Base-by-base conservation (phyloP, 2,113 vertebrate species). In the Gobiocypris rarus region DNA sequence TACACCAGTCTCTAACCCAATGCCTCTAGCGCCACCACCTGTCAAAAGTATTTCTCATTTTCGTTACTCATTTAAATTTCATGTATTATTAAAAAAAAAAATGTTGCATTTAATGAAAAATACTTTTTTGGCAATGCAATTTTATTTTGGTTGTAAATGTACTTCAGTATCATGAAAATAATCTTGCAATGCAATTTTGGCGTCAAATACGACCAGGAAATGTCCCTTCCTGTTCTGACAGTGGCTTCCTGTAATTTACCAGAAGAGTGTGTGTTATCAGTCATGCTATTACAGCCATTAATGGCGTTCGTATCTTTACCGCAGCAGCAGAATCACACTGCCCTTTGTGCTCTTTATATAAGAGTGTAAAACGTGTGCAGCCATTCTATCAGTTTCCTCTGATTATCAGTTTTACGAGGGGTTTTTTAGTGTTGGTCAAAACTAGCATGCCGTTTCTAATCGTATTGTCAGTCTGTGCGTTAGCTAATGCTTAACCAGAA, bases 311-410 rank as follows among this genome's bases (percentile, higher is more conserved):
- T 24, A 43, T 43, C 22, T 71, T 71, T 71, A 71, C 38, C 24
- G 69, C 34, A 19, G 17, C 43, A 45, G 43, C 43, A 45, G 14
- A 41, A 70, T 70, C 65, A 41, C 34, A 2, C 69, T 45, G 69
- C 38, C 69, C 69, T 71, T 71, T 71, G 69, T 43, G 22, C 69
- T 71, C 22, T 43, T 71, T 14, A 45, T 71, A 71, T 38, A 22
- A 38, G 2, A 38, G 65, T 69, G 65, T 10, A 22, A 22, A 38
- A 69, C 17, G 22, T 5, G 17, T 17, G 15, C 10, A 43, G 38
- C 4, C 1, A 43, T 43, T 13, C 1, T n/a, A 43, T 45, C 22
- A 11, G 17, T 71, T 71, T 71, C 69, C 38, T 71, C 69, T 0
- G 10, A 45, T 71, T 43, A 43, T 70, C 34, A 43, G 19, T n/a